These are phyloP conservation scores for Corythoichthys intestinalis DNA, from an alignment of 2,113 vertebrate species.

Conservation along the genomic window DNA sequence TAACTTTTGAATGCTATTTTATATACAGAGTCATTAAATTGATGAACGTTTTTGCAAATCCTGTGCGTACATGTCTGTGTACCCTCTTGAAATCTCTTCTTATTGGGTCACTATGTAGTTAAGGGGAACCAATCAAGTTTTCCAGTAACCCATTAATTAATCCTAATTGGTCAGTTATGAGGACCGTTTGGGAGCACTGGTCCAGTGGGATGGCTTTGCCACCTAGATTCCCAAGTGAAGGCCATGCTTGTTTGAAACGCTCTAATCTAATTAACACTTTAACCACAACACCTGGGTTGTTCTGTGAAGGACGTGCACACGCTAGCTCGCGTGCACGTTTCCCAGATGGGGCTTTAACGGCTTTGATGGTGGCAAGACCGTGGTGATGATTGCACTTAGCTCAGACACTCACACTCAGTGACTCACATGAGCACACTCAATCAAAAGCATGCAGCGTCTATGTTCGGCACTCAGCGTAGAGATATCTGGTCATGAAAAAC, in stretches of 20 bases:
- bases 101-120: constrained; percentile 5
- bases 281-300: constrained; percentile 76
- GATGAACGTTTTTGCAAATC: neutral
- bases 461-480: constrained; percentile 19
- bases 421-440: constrained; percentile 16
- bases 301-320: constrained; percentile 32
- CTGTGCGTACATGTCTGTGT: neutral
- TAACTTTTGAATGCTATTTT: neutral
- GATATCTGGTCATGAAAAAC: constrained; percentile 42
- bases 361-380: constrained; percentile 54
- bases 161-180: constrained; percentile 56
- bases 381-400: constrained; percentile 60
- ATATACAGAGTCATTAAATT: neutral
- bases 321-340: constrained; percentile 1
- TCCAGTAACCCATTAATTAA: constrained; percentile 56
- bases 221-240: constrained; percentile 49
- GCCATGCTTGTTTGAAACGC: constrained; percentile 66
- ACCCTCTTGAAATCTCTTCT: neutral
- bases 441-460: constrained; percentile 15
- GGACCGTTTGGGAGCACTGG: constrained; percentile 31
- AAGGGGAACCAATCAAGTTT: constrained; percentile 37
- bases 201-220: constrained; percentile 36
- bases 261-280: constrained; percentile 75
- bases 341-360: constrained; percentile 74
- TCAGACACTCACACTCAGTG: constrained; percentile 22